Evolutionary conservation across 2,113 vertebrate species (phyloP).

Genomic region (Scomber scombrus): DNA sequence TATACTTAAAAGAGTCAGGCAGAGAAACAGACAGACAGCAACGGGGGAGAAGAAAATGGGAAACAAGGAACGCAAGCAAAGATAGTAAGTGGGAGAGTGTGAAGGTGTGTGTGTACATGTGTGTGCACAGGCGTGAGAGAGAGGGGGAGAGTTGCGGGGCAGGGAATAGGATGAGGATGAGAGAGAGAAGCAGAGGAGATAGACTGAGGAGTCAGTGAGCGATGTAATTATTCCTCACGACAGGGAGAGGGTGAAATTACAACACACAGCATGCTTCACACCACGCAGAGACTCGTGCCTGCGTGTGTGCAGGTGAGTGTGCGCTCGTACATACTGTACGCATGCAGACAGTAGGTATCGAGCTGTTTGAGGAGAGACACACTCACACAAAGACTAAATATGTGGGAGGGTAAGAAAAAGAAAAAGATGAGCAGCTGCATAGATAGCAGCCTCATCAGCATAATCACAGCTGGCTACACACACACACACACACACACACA

Average conservation of each 20-base stretch:
- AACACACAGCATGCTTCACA: slow-evolving; percentile 67
- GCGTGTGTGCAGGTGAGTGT: slow-evolving; percentile 25
- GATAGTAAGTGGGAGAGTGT: neutral
- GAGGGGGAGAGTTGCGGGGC: slow-evolving; percentile 8
- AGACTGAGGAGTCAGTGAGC: slow-evolving; percentile 74
- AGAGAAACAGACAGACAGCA: neutral
- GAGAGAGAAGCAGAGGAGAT: slow-evolving; percentile 52
- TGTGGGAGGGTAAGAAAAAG: slow-evolving; percentile 12
- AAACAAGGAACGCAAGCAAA: neutral
- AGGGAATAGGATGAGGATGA: neutral
- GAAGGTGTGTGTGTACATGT: slow-evolving; percentile 8
- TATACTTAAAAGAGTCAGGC: neutral
- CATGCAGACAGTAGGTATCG: neutral
- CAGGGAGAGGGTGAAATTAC: slow-evolving; percentile 81
- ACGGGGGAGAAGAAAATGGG: neutral
- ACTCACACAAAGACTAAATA: slow-evolving; percentile 8
- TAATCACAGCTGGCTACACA: slow-evolving; percentile 57
- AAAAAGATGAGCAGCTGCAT: slow-evolving; percentile 35
- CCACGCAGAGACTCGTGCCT: slow-evolving; percentile 16
- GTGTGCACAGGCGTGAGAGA: neutral
- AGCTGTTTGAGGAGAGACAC: neutral
- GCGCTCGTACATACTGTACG: neutral
- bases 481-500: slow-evolving; percentile 21
- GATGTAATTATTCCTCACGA: slow-evolving; percentile 82
- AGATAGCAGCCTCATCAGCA: slow-evolving; percentile 41